Base-by-base conservation (phyloP, 2,888 invertebrate species). In the Sarcophaga subvicina region DNA sequence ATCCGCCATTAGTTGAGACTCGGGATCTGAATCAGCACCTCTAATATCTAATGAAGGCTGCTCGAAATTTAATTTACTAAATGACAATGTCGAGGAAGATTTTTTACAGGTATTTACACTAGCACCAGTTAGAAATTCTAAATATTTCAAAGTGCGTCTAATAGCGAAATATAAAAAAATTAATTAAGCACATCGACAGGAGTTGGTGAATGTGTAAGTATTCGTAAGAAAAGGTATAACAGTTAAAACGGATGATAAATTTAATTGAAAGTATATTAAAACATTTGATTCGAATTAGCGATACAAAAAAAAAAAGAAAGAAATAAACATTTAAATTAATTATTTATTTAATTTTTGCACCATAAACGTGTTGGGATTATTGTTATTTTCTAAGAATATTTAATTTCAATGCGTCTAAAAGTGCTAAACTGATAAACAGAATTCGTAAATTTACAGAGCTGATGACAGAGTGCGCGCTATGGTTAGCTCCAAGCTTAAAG, bases 51-150 rank as follows among this genome's bases (percentile, higher is more conserved):
- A 49, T 45, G 64, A 27, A 71, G 78, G 73, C 60, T 67, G 71
- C 88, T 87, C 87, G 88, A 87, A 81, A 71, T 87, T 82, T 22
- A 87, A 83, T 72, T 89, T 77, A 86, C 86, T 84, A 83, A 85
- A 67, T 80, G 89, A 88, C 75, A 90, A 66, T 66, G 83, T 37
- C 8, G 87, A 87, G n/a, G 54, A 79, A n/a, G 81, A 87, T 49
- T 72, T 80, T 75, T 70, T 77, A 45, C 70, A 62, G 49, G 78
- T 60, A 62, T 88, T 82, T 88, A 88, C 67, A 87, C 89, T 90
- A 82, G 94, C 94, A 79, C 94, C 94, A 20, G 94, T 95, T 90
- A 95, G 94, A 94, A 95, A 95, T 93, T 95, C 95, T 93, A 95
- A 94, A 92, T 95, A 95, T 90, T 95, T 95, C 93, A 91, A 89